Conservation (phyloP, 2,113 vertebrate genomes). For the Pimephales promelas region DNA sequence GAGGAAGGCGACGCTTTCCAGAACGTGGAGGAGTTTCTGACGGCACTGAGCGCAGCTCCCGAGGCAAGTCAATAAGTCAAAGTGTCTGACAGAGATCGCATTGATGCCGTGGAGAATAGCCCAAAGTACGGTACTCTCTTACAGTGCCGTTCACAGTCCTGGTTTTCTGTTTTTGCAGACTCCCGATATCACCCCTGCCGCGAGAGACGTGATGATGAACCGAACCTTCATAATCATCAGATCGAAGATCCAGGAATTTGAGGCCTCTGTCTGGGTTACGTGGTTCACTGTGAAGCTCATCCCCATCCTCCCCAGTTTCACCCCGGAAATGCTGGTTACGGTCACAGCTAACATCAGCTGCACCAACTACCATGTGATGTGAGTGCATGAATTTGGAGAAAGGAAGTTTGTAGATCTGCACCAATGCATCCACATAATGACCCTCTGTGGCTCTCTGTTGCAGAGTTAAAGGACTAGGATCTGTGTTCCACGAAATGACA, state of each 20-base stretch:
- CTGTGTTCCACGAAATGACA: not conserved
- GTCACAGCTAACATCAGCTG: constrained; percentile 24
- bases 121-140: not conserved
- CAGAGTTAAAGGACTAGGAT: no score
- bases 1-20: constrained; percentile 19
- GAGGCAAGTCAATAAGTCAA: constrained; percentile 31
- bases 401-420: no score
- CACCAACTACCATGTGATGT: constrained; percentile 55
- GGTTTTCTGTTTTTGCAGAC: constrained; percentile 2
- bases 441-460: no score
- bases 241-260: not conserved
- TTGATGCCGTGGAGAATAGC: not conserved
- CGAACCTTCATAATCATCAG: constrained; percentile 61
- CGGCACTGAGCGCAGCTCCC: not conserved
- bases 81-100: not conserved
- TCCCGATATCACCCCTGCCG: not conserved
- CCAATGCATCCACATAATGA: not conserved
- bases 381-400: constrained; percentile 14
- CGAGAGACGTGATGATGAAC: constrained; percentile 58
- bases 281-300: constrained; percentile 47
- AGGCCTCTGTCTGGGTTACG: not conserved
- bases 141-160: not conserved
- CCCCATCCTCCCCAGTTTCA: constrained; percentile 51
- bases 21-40: no score
- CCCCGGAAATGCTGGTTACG: constrained; percentile 37